Base-by-base conservation (phyloP, 2,113 vertebrate species). In the Accipiter cooperii region DNA sequence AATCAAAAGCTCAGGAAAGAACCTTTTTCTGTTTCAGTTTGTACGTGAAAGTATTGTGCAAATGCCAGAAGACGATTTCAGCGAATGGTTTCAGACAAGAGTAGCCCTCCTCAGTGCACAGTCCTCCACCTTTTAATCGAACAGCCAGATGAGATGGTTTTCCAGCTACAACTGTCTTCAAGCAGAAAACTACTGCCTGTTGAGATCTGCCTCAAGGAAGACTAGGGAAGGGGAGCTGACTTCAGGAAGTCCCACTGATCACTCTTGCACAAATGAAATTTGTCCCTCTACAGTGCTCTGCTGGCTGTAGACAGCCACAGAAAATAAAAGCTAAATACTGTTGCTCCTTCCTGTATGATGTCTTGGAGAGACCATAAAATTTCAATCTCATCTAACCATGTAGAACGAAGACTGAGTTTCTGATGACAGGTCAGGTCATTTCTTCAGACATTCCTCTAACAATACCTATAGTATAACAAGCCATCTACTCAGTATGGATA, bases 31-130 rank as follows among this genome's bases (percentile, higher is more conserved):
- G 71, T 94, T 90, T 70, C 97, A 99, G 98, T 98, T 98, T 88
- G 97, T 98, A 22, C 94, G 98, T 69, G 98, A 98, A 92, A 97
- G 98, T 55, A 83, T 98, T 33, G 96, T 99, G 70, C 97, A 97
- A 42, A 98, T 98, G 98, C 92, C 98, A 28, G 96, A 96, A 46
- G 97, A 98, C 17, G 98, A 98, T 54, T 98, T 98, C 31, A 91
- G 96, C 26, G 31, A 21, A 38, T 98, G 98, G 99, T 89, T 98
- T 31, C 90, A 93, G 78, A 77, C 36, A 38, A 95, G 95, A 58
- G 33, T 98, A 46, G 40, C 94, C 34, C 73, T 94, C 14, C 57
- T 81, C 44, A 46, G 44, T 58, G 28, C 84, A 75, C 15, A 95
- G 77, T 8, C 87, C 63, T 55, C 96, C 68, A 21, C 80, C 74